These are phyloP conservation scores for Urechis unicinctus DNA, from an alignment of 2,888 invertebrate species.

Conservation along the genomic window DNA sequence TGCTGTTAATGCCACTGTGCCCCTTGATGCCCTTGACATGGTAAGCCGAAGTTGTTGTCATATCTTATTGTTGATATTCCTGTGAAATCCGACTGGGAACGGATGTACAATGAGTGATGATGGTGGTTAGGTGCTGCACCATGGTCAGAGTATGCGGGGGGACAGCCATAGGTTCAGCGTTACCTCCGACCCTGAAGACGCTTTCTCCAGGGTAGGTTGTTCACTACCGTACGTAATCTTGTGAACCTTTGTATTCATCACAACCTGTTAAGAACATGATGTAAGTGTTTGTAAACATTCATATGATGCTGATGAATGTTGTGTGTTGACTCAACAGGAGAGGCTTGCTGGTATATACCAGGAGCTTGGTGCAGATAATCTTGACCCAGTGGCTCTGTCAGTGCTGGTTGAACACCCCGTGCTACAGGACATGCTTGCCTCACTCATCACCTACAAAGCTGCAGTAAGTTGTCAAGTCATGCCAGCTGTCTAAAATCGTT, in stretches of 20 bases:
- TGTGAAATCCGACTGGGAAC: neutral
- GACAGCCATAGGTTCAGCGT: slow-evolving; percentile 46
- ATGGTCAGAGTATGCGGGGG: slow-evolving; percentile 41
- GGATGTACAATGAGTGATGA: neutral
- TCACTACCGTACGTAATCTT: too few species aligned
- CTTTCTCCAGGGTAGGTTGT: slow-evolving; percentile 37
- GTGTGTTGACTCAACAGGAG: slow-evolving; percentile 28
- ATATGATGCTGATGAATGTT: too few species aligned
- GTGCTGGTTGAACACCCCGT: slow-evolving; percentile 45
- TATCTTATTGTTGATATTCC: neutral
- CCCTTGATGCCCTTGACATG: slow-evolving; percentile 35
- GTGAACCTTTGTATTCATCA: too few species aligned
- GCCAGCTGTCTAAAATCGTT: too few species aligned
- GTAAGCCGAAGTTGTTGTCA: slow-evolving; percentile 1
- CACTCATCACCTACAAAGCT: slow-evolving; percentile 36
- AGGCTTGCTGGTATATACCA: slow-evolving; percentile 36
- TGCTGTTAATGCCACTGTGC: slow-evolving; percentile 35
- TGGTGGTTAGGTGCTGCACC: slow-evolving; percentile 36
- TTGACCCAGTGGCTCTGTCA: slow-evolving; percentile 32
- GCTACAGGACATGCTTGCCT: slow-evolving; percentile 41
- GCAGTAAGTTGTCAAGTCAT: slow-evolving; percentile 39
- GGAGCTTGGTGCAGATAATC: slow-evolving; percentile 39
- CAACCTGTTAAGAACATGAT: too few species aligned
- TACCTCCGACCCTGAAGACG: slow-evolving; percentile 42
- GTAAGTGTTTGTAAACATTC: too few species aligned